phyloP scores from a whole-genome alignment of 2,888 invertebrate genomes.

The Cordilura impudica region DNA sequence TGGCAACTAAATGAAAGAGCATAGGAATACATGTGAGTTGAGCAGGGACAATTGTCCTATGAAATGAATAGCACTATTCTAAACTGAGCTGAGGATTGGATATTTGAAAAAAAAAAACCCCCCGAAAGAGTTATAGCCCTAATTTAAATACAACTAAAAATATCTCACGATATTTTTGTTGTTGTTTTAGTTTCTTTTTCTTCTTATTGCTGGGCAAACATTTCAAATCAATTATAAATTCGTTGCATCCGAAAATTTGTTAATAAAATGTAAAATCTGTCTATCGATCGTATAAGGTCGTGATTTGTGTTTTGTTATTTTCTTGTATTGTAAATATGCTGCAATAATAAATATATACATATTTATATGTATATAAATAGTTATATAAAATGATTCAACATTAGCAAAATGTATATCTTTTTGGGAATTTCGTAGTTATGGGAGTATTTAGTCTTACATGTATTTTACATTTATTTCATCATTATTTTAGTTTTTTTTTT shows the following conservation, averaged over 20 bases:
- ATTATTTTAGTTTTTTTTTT: too few species aligned
- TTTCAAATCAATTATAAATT: conserved; percentile 42
- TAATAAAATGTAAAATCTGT: conserved; percentile 22
- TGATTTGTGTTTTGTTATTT: conserved; percentile 23
- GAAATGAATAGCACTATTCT: too few species aligned
- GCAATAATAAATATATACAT: neutral
- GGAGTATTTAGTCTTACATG: neutral
- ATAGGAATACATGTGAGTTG: too few species aligned
- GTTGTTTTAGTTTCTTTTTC: conserved; percentile 7
- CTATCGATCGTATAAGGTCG: conserved; percentile 16
- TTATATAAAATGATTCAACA: neutral
- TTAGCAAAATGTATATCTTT: neutral
- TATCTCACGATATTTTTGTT: neutral
- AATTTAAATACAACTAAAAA: neutral
- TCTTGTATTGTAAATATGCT: conserved; percentile 11
- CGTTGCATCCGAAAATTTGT: neutral
- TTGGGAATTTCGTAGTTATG: neutral
- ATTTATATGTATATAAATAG: neutral
- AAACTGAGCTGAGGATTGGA: too few species aligned
- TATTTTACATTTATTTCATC: neutral
- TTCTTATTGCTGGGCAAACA: conserved; percentile 31
- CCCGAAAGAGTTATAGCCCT: too few species aligned
- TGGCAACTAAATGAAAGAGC: too few species aligned
- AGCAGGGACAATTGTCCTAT: too few species aligned
- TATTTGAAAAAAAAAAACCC: too few species aligned